phyloP scores from a whole-genome alignment of 2,113 vertebrate species.

The Lepus timidus region DNA sequence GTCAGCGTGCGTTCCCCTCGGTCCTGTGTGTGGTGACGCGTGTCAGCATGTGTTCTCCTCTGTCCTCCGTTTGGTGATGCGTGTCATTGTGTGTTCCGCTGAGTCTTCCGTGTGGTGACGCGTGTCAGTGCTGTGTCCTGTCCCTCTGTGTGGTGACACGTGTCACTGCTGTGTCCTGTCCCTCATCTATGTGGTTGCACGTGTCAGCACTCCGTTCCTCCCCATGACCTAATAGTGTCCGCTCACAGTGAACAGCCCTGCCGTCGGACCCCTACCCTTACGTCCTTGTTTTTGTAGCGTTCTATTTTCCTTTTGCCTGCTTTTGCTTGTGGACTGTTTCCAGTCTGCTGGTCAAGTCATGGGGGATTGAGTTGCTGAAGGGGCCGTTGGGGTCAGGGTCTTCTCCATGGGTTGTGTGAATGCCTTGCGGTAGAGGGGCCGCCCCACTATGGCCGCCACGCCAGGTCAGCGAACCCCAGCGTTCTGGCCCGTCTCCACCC shows the following conservation, averaged over 20 bases:
- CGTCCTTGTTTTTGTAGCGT: neutral
- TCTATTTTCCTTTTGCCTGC: neutral
- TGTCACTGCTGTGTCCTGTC: too few species aligned
- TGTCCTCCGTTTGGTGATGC: too few species aligned
- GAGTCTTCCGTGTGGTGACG: too few species aligned
- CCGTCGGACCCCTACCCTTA: neutral
- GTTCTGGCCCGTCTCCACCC: neutral
- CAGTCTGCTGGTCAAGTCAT: neutral
- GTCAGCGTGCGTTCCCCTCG: too few species aligned
- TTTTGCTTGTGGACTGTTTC: constrained; percentile 4
- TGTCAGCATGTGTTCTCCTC: neutral
- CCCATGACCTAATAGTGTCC: accelerated
- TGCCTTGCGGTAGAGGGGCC: neutral
- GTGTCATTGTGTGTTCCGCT: neutral
- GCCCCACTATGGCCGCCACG: neutral
- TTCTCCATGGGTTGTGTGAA: neutral
- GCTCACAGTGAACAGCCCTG: accelerated
- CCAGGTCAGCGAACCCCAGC: neutral
- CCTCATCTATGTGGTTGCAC: too few species aligned
- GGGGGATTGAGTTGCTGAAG: neutral
- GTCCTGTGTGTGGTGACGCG: accelerated
- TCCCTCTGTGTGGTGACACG: too few species aligned
- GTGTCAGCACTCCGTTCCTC: neutral
- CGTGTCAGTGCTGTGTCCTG: too few species aligned
- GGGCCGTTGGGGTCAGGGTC: neutral